Evolutionary conservation across 2,888 invertebrate genomes (phyloP), one percentile per base, ranked within the genome.

Genomic region (Lasioglossum malachurum): DNA sequence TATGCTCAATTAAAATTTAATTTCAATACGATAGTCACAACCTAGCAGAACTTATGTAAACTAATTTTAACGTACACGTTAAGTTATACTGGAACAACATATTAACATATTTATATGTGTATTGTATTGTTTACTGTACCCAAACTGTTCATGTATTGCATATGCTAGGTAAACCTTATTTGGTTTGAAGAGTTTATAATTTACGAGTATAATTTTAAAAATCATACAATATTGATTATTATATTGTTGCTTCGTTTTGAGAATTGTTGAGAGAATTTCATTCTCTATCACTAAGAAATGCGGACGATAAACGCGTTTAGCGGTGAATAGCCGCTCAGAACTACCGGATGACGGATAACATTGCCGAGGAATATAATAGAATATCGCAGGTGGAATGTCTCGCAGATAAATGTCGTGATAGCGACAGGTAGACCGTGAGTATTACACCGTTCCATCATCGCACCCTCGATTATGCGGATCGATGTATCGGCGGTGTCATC

Each of bases 391-490:
- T 79, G 71, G 75, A 89, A 80, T 87, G 84, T 81, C 90, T 87
- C 83, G 89, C 89, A 89, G 92, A 92, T 92, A 88, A 92, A 92
- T 90, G 92, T 87, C 90, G 88, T 88, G 92, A 91, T 91, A 92
- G 88, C 92, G 92, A 90, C 92, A 89, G 91, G 84, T 87, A 89
- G 89, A 82, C 84, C 77, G 85, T 78, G 87, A 79, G 86, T 86
- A 90, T 91, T 91, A 91, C 87, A 92, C 88, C 92, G 92, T 87
- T 93, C 91, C 92, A 93, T 93, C 93, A 93, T 92, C 86, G 77
- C 88, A 91, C 91, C 92, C 89, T 87, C 89, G 91, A 93, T 92
- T 91, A 92, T 88, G 87, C 84, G 92, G 91, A 93, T 93, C 93
- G 93, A 91, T 93, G 89, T 90, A 93, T 94, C 92, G 94, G 92